These are phyloP conservation scores for Nebria brevicollis DNA, from an alignment of 2,888 invertebrate genomes.

Conservation along the genomic window DNA sequence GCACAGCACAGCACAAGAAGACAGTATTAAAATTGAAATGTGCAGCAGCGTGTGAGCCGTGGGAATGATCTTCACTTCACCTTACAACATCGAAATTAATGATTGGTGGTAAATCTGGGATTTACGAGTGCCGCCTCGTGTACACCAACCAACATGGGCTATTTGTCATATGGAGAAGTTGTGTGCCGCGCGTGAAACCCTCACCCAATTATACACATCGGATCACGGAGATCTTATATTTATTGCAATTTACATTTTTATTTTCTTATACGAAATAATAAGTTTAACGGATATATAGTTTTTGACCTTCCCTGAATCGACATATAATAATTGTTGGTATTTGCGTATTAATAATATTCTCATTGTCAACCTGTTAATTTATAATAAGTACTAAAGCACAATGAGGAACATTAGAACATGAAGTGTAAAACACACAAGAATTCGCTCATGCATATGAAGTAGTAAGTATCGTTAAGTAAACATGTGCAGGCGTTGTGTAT, in stretches of 20 bases:
- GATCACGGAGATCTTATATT: background rate
- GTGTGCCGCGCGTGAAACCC: background rate
- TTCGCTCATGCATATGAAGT: background rate
- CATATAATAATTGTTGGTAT: too few species aligned
- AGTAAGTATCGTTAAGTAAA: background rate
- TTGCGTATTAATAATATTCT: too few species aligned
- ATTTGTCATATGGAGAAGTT: constrained; percentile 10
- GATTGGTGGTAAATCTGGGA: constrained; percentile 23
- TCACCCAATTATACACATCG: background rate
- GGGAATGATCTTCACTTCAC: background rate
- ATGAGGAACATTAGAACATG: constrained; percentile 6
- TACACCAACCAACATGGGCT: constrained; percentile 10
- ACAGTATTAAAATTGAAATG: constrained; percentile 15
- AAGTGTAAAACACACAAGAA: constrained; percentile 6
- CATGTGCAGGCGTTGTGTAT: constrained; percentile 13
- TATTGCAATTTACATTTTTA: background rate
- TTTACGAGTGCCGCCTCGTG: constrained; percentile 12
- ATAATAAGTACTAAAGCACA: background rate
- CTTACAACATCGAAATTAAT: constrained; percentile 13
- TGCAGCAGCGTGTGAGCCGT: constrained; percentile 3
- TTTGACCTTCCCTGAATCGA: too few species aligned
- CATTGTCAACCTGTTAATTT: too few species aligned
- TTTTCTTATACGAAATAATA: too few species aligned
- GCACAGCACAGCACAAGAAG: background rate
- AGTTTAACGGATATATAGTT: too few species aligned